phyloP scores from a whole-genome alignment of 1,140 invertebrate genomes.

The Helicoverpa zea region DNA sequence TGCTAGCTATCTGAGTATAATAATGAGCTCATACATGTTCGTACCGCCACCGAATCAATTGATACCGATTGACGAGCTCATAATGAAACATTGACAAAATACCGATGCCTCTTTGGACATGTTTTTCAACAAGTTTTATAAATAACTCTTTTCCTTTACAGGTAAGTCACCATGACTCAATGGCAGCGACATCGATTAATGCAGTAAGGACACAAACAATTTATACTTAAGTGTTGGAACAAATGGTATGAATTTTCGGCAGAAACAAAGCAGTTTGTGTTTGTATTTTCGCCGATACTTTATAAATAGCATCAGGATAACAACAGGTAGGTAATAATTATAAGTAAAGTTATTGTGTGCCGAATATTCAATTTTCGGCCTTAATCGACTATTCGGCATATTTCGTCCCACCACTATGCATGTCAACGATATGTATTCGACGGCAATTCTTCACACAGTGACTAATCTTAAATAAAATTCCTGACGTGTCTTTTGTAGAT shows the following conservation, averaged over 20 bases:
- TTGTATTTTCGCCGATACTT: too few species aligned
- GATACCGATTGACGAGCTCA: constrained; percentile 10
- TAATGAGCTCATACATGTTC: too few species aligned
- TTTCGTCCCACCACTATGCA: too few species aligned
- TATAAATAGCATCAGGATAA: too few species aligned
- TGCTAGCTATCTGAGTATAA: too few species aligned
- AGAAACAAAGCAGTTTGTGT: too few species aligned
- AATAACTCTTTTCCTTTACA: constrained; percentile 54
- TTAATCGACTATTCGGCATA: too few species aligned
- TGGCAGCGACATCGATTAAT: neutral
- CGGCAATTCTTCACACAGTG: neutral
- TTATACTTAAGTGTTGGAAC: neutral
- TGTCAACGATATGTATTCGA: too few species aligned
- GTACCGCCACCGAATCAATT: neutral
- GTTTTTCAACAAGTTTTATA: constrained; percentile 37
- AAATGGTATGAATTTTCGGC: neutral
- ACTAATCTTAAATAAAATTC: neutral
- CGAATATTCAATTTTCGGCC: too few species aligned
- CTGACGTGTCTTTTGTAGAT: neutral
- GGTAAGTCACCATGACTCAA: constrained; percentile 58
- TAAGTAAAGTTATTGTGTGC: too few species aligned
- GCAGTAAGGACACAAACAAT: neutral
- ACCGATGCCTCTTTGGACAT: constrained; percentile 13
- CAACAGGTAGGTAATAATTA: too few species aligned
- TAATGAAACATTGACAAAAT: constrained; percentile 39